Percentiles rank a stretch among this genome's conserved stretches.
Conservation (phyloP, 2,797 vertebrate species). For the Macroramphosus scolopax region DNA sequence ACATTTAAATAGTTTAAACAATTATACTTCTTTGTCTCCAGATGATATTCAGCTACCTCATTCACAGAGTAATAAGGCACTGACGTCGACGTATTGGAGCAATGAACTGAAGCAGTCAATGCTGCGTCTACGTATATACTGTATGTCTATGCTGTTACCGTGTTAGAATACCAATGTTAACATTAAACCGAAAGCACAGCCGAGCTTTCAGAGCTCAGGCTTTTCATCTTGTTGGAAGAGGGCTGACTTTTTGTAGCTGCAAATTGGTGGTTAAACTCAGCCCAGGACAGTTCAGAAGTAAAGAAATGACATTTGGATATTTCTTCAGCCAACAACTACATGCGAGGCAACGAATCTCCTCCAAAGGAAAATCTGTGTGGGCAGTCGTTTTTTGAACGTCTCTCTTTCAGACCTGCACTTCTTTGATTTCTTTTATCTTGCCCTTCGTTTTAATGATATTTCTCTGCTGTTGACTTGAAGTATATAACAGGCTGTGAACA, state of each 20-base stretch:
- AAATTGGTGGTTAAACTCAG: constrained; percentile 10
- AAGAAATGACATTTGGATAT: constrained; percentile 39
- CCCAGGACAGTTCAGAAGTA: constrained; percentile 20
- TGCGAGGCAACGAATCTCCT: constrained; percentile 24
- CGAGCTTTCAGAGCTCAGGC: background rate
- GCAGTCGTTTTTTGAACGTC: constrained; percentile 34
- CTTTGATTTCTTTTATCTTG: constrained; percentile 36
- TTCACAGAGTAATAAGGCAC: too few species aligned
- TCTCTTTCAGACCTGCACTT: constrained; percentile 37
- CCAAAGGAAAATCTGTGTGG: constrained; percentile 48
- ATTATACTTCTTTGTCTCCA: too few species aligned
- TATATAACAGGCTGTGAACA: constrained; percentile 22
- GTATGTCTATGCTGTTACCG: too few species aligned
- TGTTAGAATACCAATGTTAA: too few species aligned
- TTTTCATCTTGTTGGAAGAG: background rate
- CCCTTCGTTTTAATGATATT: constrained; percentile 27
- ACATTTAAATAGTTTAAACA: too few species aligned
- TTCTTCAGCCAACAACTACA: constrained; percentile 27
- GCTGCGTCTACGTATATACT: too few species aligned
- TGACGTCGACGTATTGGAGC: too few species aligned
- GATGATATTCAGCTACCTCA: too few species aligned
- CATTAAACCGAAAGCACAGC: background rate
- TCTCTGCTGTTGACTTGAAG: constrained; percentile 17
- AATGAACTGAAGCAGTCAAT: too few species aligned
- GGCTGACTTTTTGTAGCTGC: constrained; percentile 1